These are phyloP conservation scores for Argyrosomus japonicus DNA, from an alignment of 2,113 vertebrate genomes.

Conservation along the genomic window DNA sequence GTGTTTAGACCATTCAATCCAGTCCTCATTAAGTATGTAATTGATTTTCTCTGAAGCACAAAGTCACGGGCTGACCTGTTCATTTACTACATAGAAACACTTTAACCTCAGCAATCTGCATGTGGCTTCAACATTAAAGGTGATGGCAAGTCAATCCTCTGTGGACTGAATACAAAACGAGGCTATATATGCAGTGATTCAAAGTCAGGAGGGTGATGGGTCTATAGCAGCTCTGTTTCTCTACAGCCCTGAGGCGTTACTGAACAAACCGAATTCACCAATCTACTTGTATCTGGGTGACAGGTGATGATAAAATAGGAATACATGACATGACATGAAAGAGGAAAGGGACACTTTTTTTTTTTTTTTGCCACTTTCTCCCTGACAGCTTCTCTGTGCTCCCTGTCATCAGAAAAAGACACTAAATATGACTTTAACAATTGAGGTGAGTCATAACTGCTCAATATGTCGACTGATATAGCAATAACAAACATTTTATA, in stretches of 20 bases:
- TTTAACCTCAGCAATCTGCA: conserved; percentile 26
- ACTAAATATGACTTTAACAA: neutral
- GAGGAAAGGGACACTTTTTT: neutral
- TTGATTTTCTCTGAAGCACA: conserved; percentile 59
- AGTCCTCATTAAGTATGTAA: conserved; percentile 39
- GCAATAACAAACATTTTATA: neutral
- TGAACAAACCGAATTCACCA: neutral
- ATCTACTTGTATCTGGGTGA: conserved; percentile 12
- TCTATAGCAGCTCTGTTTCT: neutral
- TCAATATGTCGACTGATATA: neutral
- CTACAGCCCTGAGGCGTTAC: neutral
- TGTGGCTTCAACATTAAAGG: conserved; percentile 6
- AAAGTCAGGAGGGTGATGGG: neutral
- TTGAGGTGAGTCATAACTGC: neutral
- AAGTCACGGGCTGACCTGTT: conserved; percentile 47
- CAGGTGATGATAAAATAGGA: conserved; percentile 22
- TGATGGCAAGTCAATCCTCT: conserved; percentile 1
- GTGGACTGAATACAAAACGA: neutral
- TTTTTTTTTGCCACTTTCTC: neutral
- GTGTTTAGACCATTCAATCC: conserved; percentile 25
- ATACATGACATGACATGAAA: neutral
- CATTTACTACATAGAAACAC: conserved; percentile 31
- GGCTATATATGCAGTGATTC: neutral
- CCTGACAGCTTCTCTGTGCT: neutral
- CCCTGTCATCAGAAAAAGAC: neutral